A percentile compares a stretch with the other conserved stretches of the same genome.
phyloP scores from a whole-genome alignment of 2,797 vertebrate genomes.

The Oophaga sylvatica region DNA sequence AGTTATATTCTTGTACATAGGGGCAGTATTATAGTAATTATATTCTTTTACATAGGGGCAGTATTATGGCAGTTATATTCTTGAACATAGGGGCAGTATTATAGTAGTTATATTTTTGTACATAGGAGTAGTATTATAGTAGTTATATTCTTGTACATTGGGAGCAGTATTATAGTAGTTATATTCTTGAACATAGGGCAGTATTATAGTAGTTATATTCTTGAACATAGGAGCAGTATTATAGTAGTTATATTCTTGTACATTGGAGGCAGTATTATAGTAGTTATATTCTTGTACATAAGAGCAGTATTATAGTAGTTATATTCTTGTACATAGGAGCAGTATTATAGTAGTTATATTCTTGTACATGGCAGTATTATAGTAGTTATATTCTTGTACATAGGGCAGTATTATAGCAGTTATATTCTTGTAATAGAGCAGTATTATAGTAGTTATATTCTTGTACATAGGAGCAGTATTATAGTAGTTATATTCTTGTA shows the following conservation, averaged over 20 bases:
- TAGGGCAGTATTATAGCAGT: slow-evolving; percentile 8
- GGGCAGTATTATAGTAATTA: too few relatives aligned
- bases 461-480: too few relatives aligned
- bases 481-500: too few relatives aligned
- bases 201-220: slow-evolving; percentile 1
- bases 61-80: too few relatives aligned
- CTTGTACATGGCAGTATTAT: slow-evolving; percentile 15
- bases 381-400: slow-evolving; percentile 29
- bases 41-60: too few relatives aligned
- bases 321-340: neutral
- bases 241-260: slow-evolving; percentile 13
- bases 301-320: neutral
- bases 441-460: too few relatives aligned
- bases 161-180: too few relatives aligned
- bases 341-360: slow-evolving; percentile 9
- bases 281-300: slow-evolving; percentile 6
- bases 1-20: too few relatives aligned
- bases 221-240: neutral
- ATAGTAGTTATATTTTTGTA: too few relatives aligned
- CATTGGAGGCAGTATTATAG: neutral
- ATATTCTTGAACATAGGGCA: neutral
- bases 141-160: too few relatives aligned
- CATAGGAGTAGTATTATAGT: too few relatives aligned
- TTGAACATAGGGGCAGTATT: too few relatives aligned
- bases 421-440: neutral